Conservation (phyloP, 2,113 vertebrate species). For the Xenotilapia longispinis region DNA sequence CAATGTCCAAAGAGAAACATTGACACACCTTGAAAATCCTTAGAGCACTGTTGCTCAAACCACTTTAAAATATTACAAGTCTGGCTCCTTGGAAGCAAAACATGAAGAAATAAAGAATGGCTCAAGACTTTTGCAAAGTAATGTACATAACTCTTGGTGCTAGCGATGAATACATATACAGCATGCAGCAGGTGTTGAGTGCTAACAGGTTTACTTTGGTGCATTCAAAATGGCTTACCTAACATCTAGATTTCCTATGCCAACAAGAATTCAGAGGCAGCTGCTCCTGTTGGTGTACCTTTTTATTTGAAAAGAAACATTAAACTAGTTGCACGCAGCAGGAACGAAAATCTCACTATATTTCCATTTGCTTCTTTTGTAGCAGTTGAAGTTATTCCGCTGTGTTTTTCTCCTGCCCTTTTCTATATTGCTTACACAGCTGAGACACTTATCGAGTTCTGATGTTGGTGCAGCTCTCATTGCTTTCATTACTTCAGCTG, state of each 20-base stretch:
- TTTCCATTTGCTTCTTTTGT: neutral
- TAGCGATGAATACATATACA: neutral
- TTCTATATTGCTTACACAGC: neutral
- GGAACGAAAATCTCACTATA: neutral
- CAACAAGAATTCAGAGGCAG: neutral
- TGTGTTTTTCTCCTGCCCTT: neutral
- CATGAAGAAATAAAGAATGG: neutral
- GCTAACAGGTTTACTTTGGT: neutral
- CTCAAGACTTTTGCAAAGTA: neutral
- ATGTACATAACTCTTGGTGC: neutral
- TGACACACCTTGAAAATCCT: neutral
- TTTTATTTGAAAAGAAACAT: neutral
- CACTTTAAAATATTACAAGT: neutral
- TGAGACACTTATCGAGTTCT: neutral
- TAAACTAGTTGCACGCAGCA: neutral
- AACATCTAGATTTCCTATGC: neutral
- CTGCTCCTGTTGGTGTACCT: neutral
- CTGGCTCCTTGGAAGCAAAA: neutral
- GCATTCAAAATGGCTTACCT: neutral
- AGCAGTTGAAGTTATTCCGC: neutral
- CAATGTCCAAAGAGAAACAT: neutral
- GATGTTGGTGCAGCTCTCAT: neutral
- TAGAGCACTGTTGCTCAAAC: neutral
- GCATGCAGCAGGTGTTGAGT: neutral
- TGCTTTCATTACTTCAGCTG: constrained; percentile 9